These are phyloP conservation scores for Calameuta filiformis DNA, from an alignment of 2,888 invertebrate genomes.

Conservation along the genomic window DNA sequence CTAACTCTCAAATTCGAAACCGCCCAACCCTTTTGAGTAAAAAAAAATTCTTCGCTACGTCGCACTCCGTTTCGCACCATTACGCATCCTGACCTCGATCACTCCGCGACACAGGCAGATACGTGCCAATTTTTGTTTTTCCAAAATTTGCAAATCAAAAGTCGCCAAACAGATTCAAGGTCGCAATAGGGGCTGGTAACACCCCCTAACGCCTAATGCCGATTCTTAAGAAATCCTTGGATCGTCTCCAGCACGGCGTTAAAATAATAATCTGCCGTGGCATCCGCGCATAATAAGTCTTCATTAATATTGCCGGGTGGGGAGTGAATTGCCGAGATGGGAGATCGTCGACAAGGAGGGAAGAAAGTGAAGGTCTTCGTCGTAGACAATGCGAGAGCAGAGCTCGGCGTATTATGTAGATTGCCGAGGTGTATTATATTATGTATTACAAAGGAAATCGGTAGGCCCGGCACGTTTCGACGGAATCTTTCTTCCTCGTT, in stretches of 20 bases:
- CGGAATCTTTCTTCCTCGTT: conserved; percentile 7
- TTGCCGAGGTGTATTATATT: conserved; percentile 22
- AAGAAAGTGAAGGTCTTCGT: conserved; percentile 19
- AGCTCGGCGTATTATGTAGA: conserved; percentile 18
- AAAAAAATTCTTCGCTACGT: not conserved
- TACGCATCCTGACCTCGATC: too few relatives aligned
- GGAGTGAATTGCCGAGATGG: not conserved
- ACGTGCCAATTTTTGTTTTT: not conserved
- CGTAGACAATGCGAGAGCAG: conserved; percentile 6
- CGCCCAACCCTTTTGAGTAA: not conserved
- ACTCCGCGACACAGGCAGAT: too few relatives aligned
- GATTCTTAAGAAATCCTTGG: not conserved
- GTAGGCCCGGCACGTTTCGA: conserved; percentile 22
- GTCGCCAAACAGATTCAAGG: not conserved
- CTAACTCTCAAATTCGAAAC: not conserved
- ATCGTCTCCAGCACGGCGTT: conserved; percentile 21
- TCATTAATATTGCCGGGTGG: conserved; percentile 30
- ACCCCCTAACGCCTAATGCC: not conserved
- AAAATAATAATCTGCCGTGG: conserved; percentile 44
- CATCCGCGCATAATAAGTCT: conserved; percentile 44
- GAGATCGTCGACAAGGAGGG: conserved; percentile 1
- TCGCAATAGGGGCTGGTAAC: not conserved
- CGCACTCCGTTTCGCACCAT: too few relatives aligned
- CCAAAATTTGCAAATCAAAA: not conserved
- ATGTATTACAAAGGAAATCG: conserved; percentile 19